Evolutionary conservation across 2,113 vertebrate genomes (phyloP), one percentile per base, ranked within the genome.

Genomic region (Cyphomyrus discorhynchus): DNA sequence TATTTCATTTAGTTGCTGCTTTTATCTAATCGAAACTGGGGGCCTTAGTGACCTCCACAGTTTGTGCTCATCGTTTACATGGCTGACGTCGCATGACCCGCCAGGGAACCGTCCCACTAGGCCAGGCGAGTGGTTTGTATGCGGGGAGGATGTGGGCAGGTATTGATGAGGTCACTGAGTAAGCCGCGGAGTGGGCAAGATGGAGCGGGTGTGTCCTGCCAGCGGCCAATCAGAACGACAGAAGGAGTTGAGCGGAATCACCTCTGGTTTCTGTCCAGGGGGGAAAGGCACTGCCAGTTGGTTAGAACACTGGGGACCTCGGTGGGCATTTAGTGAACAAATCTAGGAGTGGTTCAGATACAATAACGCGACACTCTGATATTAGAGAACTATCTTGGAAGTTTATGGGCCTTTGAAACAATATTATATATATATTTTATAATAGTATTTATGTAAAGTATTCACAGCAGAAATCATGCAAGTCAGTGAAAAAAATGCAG

Each of bases 1-100:
- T 47, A 11, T 53, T 83, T 80, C 24, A 52, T 89, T 91, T n/a
- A 88, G 87, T 86, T 70, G 74, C 90, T 92, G 89, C 90, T 90
- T 86, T 27, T 39, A 77, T 21, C 50, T 80, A 74, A 83, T 56
- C 10, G 0, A 58, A 42, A 85, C 77, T 35, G 89, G 80, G 21
- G 77, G 21, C 80, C 24, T 89, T 47, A 35, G 19, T 27, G 11
- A 80, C 74, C 39, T 80, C 74, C 31, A 2, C 35, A 19, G 35
- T 80, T 39, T 80, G 74, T 17, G 74, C 74, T 80, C 35, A 42
- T 42, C 35, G 31, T 80, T 80, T 84, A 47, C 82, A 84, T 6
- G n/a, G 85, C 49, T 87, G 50, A 53, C 85, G 8, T 35, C 49
- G 42, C 39, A 46, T 47, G 82, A 47, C 9, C 82, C 19, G 0